Evolutionary conservation across 2,797 vertebrate genomes (phyloP).

Genomic region (Podargus strigoides): DNA sequence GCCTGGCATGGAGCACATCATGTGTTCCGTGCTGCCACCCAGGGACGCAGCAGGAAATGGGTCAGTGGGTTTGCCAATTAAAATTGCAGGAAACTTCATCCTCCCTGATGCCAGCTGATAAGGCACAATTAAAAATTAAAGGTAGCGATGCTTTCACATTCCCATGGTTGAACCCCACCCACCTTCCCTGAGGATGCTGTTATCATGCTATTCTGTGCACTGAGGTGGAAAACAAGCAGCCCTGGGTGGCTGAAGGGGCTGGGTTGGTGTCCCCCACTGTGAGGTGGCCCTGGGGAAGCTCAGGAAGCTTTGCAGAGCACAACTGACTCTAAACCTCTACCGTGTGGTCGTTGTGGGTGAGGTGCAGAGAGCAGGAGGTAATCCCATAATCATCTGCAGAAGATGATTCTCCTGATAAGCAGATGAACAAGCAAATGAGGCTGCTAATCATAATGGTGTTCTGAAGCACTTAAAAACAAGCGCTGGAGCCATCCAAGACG

Average conservation of each 20-base stretch:
- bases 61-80: slow-evolving; percentile 24
- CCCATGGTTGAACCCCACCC: neutral
- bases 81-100: neutral
- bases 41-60: neutral
- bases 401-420: neutral
- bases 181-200: neutral
- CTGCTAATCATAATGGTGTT: neutral
- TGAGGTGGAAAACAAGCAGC: neutral
- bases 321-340: neutral
- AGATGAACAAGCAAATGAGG: neutral
- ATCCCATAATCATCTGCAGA: neutral
- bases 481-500: neutral
- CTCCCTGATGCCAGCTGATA: neutral
- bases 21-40: neutral
- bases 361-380: neutral
- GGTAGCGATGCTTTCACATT: neutral
- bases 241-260: fast-evolving
- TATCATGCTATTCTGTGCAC: neutral
- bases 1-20: neutral
- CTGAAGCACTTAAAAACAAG: neutral
- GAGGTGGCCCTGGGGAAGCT: neutral
- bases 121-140: neutral
- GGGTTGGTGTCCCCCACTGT: too few species aligned
- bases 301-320: neutral
- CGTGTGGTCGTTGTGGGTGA: neutral